These are phyloP conservation scores for Drosophila burlai DNA, from an alignment of 1,140 invertebrate genomes.

Conservation along the genomic window DNA sequence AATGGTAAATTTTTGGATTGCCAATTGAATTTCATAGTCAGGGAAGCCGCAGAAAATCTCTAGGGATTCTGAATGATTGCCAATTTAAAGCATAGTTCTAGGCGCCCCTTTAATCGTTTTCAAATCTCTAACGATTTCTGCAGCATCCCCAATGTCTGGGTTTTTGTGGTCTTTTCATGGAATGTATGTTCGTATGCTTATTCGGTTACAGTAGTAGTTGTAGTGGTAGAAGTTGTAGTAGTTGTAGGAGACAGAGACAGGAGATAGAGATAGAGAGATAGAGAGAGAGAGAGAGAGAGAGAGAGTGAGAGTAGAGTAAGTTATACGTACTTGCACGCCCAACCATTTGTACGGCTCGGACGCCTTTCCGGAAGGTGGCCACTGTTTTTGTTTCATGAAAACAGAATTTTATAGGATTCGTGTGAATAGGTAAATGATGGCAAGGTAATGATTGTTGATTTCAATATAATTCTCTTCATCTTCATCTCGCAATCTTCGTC, in stretches of 20 bases:
- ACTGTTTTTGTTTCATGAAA: slow-evolving; percentile 89
- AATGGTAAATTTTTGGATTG: slow-evolving; percentile 21
- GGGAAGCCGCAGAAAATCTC: background rate
- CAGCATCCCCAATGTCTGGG: background rate
- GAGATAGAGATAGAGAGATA: slow-evolving; percentile 54
- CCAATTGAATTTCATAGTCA: slow-evolving; percentile 29
- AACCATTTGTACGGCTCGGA: slow-evolving; percentile 98
- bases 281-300: slow-evolving; percentile 60
- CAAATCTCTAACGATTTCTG: slow-evolving; percentile 3
- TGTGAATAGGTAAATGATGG: slow-evolving; percentile 85
- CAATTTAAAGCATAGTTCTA: background rate
- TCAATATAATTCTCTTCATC: slow-evolving; percentile 51
- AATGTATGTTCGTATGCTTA: slow-evolving; percentile 69
- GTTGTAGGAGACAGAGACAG: slow-evolving; percentile 57
- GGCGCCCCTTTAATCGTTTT: background rate
- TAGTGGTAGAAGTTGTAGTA: slow-evolving; percentile 29
- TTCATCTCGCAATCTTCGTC: slow-evolving; percentile 39
- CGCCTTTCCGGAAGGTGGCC: slow-evolving; percentile 99
- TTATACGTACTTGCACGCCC: slow-evolving; percentile 98
- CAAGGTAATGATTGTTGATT: slow-evolving; percentile 77
- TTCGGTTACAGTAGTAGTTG: slow-evolving; percentile 56
- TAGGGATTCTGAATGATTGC: background rate
- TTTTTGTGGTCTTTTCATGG: slow-evolving; percentile 32
- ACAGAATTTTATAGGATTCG: slow-evolving; percentile 85
- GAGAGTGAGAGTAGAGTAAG: slow-evolving; percentile 68